Evolutionary conservation across 2,797 vertebrate species (phyloP), one percentile per base, ranked within the genome.

Genomic region (Thripadectes ignobilis): DNA sequence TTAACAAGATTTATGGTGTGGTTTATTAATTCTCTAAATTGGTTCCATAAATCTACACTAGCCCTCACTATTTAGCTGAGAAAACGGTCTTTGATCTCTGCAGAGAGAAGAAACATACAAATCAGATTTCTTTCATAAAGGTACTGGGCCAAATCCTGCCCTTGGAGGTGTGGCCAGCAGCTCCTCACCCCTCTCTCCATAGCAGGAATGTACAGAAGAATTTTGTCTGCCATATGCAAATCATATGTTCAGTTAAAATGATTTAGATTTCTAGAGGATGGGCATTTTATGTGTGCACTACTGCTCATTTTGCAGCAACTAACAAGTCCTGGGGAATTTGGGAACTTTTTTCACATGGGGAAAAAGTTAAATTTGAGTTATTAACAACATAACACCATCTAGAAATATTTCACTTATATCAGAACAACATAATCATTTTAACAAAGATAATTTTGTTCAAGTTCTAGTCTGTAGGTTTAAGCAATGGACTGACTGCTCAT

Each of bases 1-100:
- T 92, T 96, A 94, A 90, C 92, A 96, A 97, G 96, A 97, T 97
- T 97, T 97, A 97, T 89, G 88, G 87, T 14, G 80, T 79, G 94
- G 92, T 96, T 97, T 97, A 97, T 97, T 97, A 97, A 97, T 96
- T 97, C 96, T 95, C 95, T 97, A 97, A 97, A 97, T 97, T 97
- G 88, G 92, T 93, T 96, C 96, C 95, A 97, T 97, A 97, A 97
- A 97, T 97, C 97, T 97, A 86, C 89, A 79, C 88, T 84, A 89
- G 77, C 75, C 74, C 77, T 81, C 29, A 10, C 87, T 95, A 77
- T 96, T 97, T 95, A 93, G 83, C 90, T 74, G 95, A 94, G 91
- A 63, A 95, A 95, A 96, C 0, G 21, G 51, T 77, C 96, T 97
- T 97, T 96, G 96, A 97, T 97, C 95, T 96, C 89, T 73, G 67